These are phyloP conservation scores for Oceanites oceanicus DNA, from an alignment of 2,113 vertebrate species.

Conservation along the genomic window DNA sequence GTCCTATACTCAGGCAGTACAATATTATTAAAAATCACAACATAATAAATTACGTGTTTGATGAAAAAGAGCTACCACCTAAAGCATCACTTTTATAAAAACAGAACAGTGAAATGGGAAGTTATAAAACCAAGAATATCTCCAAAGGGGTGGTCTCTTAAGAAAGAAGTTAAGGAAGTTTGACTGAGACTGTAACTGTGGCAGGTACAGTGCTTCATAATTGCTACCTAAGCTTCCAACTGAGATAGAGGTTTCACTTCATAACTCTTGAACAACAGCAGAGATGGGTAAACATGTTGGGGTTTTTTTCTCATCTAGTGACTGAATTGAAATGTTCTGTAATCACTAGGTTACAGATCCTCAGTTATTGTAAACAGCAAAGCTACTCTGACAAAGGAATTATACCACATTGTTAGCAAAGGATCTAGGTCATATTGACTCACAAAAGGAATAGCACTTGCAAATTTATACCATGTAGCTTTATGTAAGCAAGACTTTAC, in stretches of 20 bases:
- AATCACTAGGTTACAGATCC: not conserved
- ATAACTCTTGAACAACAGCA: not conserved
- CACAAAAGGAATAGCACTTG: not conserved
- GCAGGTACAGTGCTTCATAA: not conserved
- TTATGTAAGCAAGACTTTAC: not conserved
- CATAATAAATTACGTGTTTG: not conserved
- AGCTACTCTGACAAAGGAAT: not conserved
- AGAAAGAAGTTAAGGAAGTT: not conserved
- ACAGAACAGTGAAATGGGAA: not conserved
- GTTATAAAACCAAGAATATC: not conserved
- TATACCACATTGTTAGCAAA: not conserved
- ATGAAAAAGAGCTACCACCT: rapidly evolving
- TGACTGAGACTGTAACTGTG: not conserved
- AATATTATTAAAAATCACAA: not conserved
- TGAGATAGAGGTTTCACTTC: not conserved
- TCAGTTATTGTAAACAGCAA: not conserved
- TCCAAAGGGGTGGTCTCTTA: not conserved
- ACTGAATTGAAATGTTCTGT: not conserved
- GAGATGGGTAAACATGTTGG: not conserved
- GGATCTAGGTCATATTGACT: not conserved
- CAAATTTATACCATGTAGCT: not conserved
- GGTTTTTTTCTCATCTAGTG: not conserved
- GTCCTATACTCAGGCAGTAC: not conserved
- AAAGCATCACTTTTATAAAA: not conserved
- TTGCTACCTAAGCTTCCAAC: not conserved